These are phyloP conservation scores for Catamblyrhynchus diadema DNA, from an alignment of 2,797 vertebrate genomes.

Conservation along the genomic window DNA sequence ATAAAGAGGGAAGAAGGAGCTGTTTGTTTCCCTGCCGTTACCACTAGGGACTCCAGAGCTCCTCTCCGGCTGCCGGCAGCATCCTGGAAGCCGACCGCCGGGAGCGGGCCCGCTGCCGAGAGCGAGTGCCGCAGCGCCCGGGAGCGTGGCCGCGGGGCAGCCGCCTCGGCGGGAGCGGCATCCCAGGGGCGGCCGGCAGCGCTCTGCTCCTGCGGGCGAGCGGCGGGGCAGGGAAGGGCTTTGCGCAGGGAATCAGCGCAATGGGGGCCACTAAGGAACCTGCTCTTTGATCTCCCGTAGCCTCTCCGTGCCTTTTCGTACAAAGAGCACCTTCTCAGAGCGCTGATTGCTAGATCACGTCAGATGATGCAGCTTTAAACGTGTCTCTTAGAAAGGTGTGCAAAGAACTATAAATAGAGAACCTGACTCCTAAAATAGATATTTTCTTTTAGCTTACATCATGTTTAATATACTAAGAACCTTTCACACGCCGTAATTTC, in stretches of 20 bases:
- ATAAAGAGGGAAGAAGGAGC: neutral
- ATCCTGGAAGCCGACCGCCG: neutral
- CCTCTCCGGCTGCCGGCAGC: neutral
- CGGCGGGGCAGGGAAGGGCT: neutral
- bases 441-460: neutral
- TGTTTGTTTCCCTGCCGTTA: neutral
- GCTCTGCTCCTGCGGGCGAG: neutral
- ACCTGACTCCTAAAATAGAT: neutral
- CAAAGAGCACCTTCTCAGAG: neutral
- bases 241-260: neutral
- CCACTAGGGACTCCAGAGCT: neutral
- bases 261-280: neutral
- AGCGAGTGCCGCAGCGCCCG: neutral
- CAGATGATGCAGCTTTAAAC: conserved; percentile 35
- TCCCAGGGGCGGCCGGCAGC: neutral
- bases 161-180: neutral
- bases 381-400: neutral
- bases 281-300: neutral
- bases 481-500: neutral
- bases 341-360: neutral
- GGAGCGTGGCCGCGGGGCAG: neutral
- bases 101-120: neutral
- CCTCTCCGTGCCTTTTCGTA: neutral
- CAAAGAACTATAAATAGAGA: conserved; percentile 44
- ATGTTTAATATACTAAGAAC: neutral